Percentiles rank a stretch among this genome's conserved stretches.
Conservation (phyloP, 2,797 vertebrate species). For the Labeo calbasu region DNA sequence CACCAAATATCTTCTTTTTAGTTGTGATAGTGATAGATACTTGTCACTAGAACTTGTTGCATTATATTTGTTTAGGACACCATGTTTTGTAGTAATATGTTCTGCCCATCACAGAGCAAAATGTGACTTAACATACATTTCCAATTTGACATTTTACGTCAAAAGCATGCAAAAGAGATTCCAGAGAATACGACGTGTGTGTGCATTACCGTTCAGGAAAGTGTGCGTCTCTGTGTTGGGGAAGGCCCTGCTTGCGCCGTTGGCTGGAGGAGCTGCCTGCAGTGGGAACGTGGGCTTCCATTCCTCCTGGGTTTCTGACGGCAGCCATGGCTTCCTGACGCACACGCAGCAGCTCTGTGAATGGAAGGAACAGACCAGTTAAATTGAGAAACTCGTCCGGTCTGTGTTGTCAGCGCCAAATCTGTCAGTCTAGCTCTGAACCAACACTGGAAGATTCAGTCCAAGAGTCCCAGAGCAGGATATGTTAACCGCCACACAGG, state of each 20-base stretch:
- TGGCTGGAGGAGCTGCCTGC: slow-evolving; percentile 87
- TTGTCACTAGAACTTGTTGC: background rate
- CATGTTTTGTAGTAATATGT: background rate
- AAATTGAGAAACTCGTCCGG: slow-evolving; percentile 5
- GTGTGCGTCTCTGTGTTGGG: slow-evolving; percentile 89
- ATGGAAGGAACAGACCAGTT: slow-evolving; percentile 23
- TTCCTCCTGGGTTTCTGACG: slow-evolving; percentile 81
- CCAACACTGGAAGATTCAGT: slow-evolving; percentile 7
- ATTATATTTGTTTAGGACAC: background rate
- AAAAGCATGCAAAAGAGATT: background rate
- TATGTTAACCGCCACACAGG: background rate
- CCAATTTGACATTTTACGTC: background rate
- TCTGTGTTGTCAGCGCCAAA: slow-evolving; percentile 7
- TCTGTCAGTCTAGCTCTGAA: slow-evolving; percentile 20
- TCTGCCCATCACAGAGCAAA: background rate
- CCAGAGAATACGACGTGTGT: slow-evolving; percentile 4
- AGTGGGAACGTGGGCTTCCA: slow-evolving; percentile 91
- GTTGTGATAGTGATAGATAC: background rate
- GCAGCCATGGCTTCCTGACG: slow-evolving; percentile 88
- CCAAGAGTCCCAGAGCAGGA: slow-evolving; percentile 16
- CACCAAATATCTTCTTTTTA: background rate
- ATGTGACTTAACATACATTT: background rate
- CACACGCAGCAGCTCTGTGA: slow-evolving; percentile 86
- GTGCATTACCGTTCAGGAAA: slow-evolving; percentile 88
- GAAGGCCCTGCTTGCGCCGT: slow-evolving; percentile 92